phyloP scores from a whole-genome alignment of 1,140 invertebrate genomes.

The Macrobrachium rosenbergii region DNA sequence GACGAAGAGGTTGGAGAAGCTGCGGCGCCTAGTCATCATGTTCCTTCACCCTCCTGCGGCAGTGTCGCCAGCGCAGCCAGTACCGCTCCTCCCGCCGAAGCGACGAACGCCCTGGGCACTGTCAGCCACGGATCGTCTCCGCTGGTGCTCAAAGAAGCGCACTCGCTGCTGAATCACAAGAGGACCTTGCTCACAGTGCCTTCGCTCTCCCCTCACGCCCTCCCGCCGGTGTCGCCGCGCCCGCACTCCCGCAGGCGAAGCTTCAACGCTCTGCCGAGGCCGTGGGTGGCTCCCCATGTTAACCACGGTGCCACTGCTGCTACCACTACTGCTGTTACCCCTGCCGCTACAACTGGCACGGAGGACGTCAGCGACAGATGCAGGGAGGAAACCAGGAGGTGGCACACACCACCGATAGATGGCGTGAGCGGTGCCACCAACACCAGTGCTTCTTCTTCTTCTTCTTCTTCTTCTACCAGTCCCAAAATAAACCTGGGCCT shows the following conservation, averaged over 20 bases:
- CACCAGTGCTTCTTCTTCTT: not conserved
- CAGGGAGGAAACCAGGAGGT: conserved; percentile 35
- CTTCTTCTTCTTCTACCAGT: not conserved
- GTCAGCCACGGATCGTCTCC: conserved; percentile 14
- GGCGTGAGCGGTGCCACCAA: conserved; percentile 36
- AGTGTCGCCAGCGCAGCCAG: too few species aligned
- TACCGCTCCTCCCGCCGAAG: not conserved
- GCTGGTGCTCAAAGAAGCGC: conserved; percentile 42
- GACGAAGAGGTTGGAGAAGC: too few species aligned
- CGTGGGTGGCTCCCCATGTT: conserved; percentile 41
- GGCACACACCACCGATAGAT: conserved; percentile 46
- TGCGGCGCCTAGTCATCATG: too few species aligned
- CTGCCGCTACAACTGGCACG: not conserved
- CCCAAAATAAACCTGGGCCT: conserved; percentile 48
- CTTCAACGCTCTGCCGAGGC: conserved; percentile 60
- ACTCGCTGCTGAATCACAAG: conserved; percentile 47
- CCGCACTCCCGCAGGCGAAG: conserved; percentile 32
- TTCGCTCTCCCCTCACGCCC: not conserved
- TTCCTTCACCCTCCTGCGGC: too few species aligned
- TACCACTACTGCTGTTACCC: not conserved
- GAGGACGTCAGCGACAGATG: conserved; percentile 29
- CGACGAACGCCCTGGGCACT: not conserved
- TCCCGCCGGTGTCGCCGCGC: conserved; percentile 41
- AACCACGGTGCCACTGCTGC: too few species aligned
- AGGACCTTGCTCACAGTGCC: conserved; percentile 41